These are phyloP conservation scores for Gadopsis marmoratus DNA, from an alignment of 2,797 vertebrate species.

Conservation along the genomic window DNA sequence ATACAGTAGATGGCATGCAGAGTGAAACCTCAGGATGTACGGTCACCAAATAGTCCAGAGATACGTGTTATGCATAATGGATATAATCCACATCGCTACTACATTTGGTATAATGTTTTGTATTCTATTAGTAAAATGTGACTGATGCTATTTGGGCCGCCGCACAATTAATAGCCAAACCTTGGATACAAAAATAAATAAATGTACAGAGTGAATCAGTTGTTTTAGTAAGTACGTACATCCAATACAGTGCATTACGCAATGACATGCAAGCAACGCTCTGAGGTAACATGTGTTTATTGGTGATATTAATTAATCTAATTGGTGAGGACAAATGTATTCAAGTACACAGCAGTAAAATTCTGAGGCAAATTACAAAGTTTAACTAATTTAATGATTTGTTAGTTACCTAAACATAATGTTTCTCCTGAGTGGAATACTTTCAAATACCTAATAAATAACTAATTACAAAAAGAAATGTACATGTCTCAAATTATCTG, in stretches of 20 bases:
- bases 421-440: background rate
- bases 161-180: no score
- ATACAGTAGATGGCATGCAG: slow-evolving; percentile 51
- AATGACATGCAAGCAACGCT: slow-evolving; percentile 5
- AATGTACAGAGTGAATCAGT: background rate
- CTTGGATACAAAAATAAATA: background rate
- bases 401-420: background rate
- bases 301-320: background rate
- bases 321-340: background rate
- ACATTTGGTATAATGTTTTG: slow-evolving; percentile 12
- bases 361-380: background rate
- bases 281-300: background rate
- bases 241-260: background rate
- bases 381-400: background rate
- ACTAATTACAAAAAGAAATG: background rate
- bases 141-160: no score
- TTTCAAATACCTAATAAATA: background rate
- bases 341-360: background rate
- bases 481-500: background rate
- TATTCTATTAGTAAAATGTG: background rate
- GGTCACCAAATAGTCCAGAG: slow-evolving; percentile 15
- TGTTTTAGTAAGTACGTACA: background rate
- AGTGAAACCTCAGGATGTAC: slow-evolving; percentile 42
- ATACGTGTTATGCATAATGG: slow-evolving; percentile 34
- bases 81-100: slow-evolving; percentile 1